A percentile compares a stretch with the other conserved stretches of the same genome.
Evolutionary conservation across 2,888 invertebrate genomes (phyloP).

Genomic region (Hemistola chrysoprasaria): DNA sequence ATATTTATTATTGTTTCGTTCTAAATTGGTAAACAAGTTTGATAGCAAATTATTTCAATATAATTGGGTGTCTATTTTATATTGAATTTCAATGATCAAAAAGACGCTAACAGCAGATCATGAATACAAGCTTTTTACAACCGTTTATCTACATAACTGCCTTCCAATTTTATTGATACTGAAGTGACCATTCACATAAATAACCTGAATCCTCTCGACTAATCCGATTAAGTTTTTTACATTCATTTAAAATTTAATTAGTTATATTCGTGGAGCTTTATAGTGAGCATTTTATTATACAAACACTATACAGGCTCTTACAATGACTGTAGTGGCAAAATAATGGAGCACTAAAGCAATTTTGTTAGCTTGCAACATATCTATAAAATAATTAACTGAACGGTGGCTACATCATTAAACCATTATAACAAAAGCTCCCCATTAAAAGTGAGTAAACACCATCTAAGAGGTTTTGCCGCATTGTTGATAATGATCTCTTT

Average conservation of each 20-base stretch:
- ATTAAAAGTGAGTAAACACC: conserved; percentile 68
- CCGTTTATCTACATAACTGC: conserved; percentile 6
- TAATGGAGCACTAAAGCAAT: conserved; percentile 46
- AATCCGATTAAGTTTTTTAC: conserved; percentile 20
- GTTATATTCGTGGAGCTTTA: conserved; percentile 12
- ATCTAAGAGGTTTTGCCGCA: conserved; percentile 50
- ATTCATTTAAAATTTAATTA: conserved; percentile 15
- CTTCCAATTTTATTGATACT: conserved; percentile 13
- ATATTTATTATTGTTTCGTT: no score
- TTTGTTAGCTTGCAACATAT: conserved; percentile 46
- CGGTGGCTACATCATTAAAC: conserved; percentile 55
- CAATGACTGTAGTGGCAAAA: conserved; percentile 38
- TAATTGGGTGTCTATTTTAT: conserved; percentile 6
- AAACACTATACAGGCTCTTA: conserved; percentile 42
- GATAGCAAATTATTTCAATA: conserved; percentile 3
- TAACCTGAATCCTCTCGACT: conserved; percentile 4
- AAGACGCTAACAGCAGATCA: conserved; percentile 10
- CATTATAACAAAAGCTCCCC: conserved; percentile 60
- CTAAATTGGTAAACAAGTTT: no score
- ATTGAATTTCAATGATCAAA: conserved; percentile 8
- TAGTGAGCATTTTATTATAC: conserved; percentile 39
- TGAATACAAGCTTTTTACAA: conserved; percentile 16
- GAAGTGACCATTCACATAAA: conserved; percentile 12
- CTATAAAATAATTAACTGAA: conserved; percentile 55
- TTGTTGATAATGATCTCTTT: conserved; percentile 44